A percentile compares a stretch with the other conserved stretches of the same genome.
phyloP scores from a whole-genome alignment of 2,888 invertebrate genomes.

The Crematogaster levior region DNA sequence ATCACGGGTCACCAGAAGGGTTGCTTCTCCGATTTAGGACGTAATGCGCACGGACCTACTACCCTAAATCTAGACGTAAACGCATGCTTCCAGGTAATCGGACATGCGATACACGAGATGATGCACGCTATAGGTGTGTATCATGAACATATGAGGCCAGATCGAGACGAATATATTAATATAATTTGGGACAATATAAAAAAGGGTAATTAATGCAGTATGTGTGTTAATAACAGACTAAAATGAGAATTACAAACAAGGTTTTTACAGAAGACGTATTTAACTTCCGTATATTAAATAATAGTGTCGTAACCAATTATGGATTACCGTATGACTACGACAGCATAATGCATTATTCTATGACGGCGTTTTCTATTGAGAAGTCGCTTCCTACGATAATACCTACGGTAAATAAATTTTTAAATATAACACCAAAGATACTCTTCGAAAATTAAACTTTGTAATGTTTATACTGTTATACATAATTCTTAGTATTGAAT shows the following conservation, averaged over 20 bases:
- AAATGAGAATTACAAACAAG: background rate
- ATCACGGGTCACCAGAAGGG: conserved; percentile 60
- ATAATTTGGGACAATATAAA: conserved; percentile 66
- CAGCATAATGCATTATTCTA: conserved; percentile 55
- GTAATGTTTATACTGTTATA: background rate
- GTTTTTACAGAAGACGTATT: background rate
- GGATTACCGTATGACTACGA: conserved; percentile 52
- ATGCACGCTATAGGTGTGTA: conserved; percentile 66
- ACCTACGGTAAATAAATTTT: conserved; percentile 6
- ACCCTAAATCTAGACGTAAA: conserved; percentile 58
- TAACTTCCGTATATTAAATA: background rate
- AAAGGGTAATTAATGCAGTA: conserved; percentile 47
- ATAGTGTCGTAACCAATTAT: background rate
- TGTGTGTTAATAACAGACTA: background rate
- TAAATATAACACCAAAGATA: background rate
- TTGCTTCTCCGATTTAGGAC: conserved; percentile 66
- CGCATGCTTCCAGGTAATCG: conserved; percentile 57
- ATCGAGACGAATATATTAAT: conserved; percentile 64
- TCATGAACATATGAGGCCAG: conserved; percentile 69
- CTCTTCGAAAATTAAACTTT: background rate
- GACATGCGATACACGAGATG: conserved; percentile 68
- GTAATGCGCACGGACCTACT: conserved; percentile 40
- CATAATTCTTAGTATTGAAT: background rate
- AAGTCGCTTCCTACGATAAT: background rate
- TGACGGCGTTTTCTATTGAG: conserved; percentile 8